Percentiles rank a stretch among this genome's conserved stretches.
Evolutionary conservation across 2,113 vertebrate genomes (phyloP).

Genomic region (human): DNA sequence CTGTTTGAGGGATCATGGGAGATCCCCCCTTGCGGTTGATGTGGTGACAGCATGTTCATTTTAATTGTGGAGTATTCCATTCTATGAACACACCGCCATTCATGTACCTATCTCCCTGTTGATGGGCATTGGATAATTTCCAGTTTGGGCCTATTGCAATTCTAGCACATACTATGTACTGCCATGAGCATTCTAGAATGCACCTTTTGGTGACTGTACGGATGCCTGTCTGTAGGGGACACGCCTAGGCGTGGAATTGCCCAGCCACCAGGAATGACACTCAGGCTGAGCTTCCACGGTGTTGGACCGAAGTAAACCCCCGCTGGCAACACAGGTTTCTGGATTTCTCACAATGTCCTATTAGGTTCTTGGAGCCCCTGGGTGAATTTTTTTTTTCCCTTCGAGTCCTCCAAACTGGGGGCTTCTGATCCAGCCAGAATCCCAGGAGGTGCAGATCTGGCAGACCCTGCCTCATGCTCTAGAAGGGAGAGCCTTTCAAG

Average conservation of each 20-base stretch:
- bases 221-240: background rate
- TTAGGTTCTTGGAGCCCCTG: background rate
- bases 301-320: fast-evolving
- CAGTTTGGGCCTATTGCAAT: background rate
- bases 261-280: fast-evolving
- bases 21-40: fast-evolving
- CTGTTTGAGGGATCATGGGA: background rate
- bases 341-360: background rate
- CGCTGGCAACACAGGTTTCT: fast-evolving
- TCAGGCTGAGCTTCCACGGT: fast-evolving
- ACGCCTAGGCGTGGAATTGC: fast-evolving
- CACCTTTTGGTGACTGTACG: background rate
- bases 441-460: background rate
- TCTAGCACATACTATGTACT: background rate
- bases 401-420: background rate
- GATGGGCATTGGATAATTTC: background rate
- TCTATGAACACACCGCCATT: fast-evolving
- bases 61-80: background rate
- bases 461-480: background rate
- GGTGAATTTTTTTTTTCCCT: background rate
- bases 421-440: background rate
- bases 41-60: fast-evolving
- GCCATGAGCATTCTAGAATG: background rate
- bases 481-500: background rate
- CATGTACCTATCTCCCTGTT: fast-evolving